Percentiles rank a stretch among this genome's conserved stretches.
phyloP scores from a whole-genome alignment of 1,140 invertebrate species.

The Eueides isabella region DNA sequence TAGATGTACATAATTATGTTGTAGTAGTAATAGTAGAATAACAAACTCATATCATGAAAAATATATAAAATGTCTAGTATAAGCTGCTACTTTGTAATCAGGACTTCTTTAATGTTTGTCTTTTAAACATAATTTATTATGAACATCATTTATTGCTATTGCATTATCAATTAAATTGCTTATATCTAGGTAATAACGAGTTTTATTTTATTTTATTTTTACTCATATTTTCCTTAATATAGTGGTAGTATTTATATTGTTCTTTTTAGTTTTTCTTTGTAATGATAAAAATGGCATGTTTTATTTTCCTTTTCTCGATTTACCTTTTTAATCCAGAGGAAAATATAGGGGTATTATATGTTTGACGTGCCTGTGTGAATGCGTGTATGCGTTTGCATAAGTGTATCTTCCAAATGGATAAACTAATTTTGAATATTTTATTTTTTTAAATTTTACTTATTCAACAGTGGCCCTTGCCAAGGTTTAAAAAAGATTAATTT shows the following conservation, averaged over 20 bases:
- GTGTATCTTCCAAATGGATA: no score
- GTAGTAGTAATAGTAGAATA: neutral
- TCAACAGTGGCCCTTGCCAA: no score
- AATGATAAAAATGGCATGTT: neutral
- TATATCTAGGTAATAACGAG: neutral
- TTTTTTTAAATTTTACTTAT: no score
- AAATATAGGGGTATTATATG: no score
- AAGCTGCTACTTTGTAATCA: neutral
- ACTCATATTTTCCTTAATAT: constrained; percentile 10
- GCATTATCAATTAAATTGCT: neutral
- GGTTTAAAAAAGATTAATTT: no score
- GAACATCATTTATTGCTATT: neutral
- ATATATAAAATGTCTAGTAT: neutral
- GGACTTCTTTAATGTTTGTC: neutral
- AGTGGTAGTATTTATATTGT: neutral
- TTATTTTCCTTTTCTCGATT: no score
- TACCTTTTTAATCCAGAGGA: no score
- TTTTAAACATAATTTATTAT: neutral
- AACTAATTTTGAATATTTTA: no score
- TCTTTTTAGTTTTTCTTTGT: neutral
- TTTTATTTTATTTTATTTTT: constrained; percentile 21
- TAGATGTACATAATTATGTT: neutral
- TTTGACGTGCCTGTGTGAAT: no score
- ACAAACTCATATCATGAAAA: neutral
- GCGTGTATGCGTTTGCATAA: no score